Conservation (phyloP, 2,113 vertebrate species). For the Morone saxatilis region DNA sequence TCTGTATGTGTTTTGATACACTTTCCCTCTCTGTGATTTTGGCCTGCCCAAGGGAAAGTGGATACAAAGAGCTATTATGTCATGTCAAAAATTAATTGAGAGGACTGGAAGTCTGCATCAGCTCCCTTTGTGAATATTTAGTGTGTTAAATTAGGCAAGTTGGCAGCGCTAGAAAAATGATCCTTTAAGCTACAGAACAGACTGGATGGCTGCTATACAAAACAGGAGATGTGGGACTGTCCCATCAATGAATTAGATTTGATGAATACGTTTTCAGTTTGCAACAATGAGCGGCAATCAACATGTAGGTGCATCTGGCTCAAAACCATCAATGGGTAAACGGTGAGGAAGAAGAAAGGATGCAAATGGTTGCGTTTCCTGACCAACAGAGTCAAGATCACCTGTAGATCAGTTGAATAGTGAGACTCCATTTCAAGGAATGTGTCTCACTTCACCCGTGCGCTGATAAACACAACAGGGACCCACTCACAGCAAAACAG, state of each 20-base stretch:
- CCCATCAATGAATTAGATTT: constrained; percentile 5
- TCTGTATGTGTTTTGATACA: constrained; percentile 1
- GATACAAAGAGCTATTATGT: constrained; percentile 37
- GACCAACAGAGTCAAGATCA: background rate
- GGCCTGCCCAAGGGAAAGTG: constrained; percentile 7
- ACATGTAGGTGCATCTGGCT: background rate
- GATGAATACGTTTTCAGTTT: constrained; percentile 39
- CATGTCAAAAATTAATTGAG: constrained; percentile 40
- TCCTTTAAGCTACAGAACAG: constrained; percentile 26
- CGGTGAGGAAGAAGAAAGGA: background rate
- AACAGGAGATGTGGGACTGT: background rate
- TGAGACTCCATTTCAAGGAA: too few species aligned
- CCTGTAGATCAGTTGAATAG: background rate
- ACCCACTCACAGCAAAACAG: too few species aligned
- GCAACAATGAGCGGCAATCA: constrained; percentile 14
- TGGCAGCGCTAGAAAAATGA: constrained; percentile 23
- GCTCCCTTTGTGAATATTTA: constrained; percentile 48
- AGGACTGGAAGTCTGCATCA: constrained; percentile 24
- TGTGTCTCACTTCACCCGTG: too few species aligned
- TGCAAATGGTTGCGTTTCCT: background rate
- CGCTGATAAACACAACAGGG: too few species aligned
- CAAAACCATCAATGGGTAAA: background rate
- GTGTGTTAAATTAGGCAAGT: constrained; percentile 37
- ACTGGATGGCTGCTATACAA: constrained; percentile 25
- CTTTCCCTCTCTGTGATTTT: background rate